Base-by-base conservation (phyloP, 64 coral and sea anemone species). In the Porites australiensis region DNA sequence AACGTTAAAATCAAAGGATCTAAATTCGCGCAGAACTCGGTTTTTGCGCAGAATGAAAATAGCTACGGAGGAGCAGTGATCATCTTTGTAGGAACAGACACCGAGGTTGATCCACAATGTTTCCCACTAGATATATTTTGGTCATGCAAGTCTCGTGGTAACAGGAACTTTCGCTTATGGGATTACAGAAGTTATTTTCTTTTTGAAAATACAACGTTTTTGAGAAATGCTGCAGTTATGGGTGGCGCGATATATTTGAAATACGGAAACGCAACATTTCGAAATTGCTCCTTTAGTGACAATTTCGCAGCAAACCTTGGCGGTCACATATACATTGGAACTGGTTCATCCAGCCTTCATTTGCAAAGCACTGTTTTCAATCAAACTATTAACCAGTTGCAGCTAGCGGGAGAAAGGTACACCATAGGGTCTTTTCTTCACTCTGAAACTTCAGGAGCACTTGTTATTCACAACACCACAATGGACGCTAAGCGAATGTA, bases 231-330 rank as follows among this genome's bases (percentile, higher is more conserved):
- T 5, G 81, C 63, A 10, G 16, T 0, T 68, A 9, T 48, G n/a
- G 81, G 81, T 83, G 81, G 81, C 4, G 81, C 81, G 20, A 19
- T 83, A 5, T 83, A 50, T 16, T 50, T 83, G 8, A 13, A 3
- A 13, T 50, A 64, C 37, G 61, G 62, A 16, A 83, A 23, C 0
- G 3, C 15, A 21, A 67, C 7, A 20, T 4, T 67, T 68, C 44
- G 45, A 46, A 83, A 67, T 4, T 94, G 96, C 52, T 54, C 16
- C 13, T 92, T 98, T 19, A 52, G 78, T 19, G 58, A 98, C 85
- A 98, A 98, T 21, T 95, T 95, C 79, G 93, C 96, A 16, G 22
- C 43, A 0, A n/a, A 83, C 50, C 57, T 77, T 79, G 92, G 89
- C 23, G 93, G 86, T 1, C 80, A 91, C 43, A 52, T 98, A 18